Base-by-base conservation (phyloP, 1,140 invertebrate genomes). In the Macrocentrus cingulum region DNA sequence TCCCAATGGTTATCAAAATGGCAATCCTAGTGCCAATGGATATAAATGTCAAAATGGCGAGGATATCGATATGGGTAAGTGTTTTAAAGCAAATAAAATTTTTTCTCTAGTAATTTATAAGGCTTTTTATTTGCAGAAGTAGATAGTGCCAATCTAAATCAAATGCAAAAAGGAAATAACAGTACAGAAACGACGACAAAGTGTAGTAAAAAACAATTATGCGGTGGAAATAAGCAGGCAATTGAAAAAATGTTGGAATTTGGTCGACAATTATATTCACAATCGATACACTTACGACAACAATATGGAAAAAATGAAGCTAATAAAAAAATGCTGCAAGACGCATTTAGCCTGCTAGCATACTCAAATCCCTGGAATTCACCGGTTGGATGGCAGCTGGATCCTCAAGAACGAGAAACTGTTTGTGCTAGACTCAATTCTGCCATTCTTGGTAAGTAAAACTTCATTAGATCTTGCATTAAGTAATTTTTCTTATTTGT, bases 331-430 rank as follows among this genome's bases (percentile, higher is more conserved):
- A 95, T 97, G 89, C 81, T 98, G 32, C 82, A 97, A 88, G 92
- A 98, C 82, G 96, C 95, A 67, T 98, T 98, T 83, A 98, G 95
- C 84, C 85, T 99, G 68, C 82, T 99, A 68, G 96, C 97, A 9
- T 99, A 98, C 82, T 91, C 94, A 65, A 97, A 98, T 84, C 97
- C 97, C 6, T 98, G 94, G 94, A 88, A 87, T 68, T 97, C 94
- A 80, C 95, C 95, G 18, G 88, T 98, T 44, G 94, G 95, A 19
- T 95, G 92, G 89, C 94, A 98, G 75, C 82, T 98, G 63, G 90
- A 97, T 77, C 91, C 95, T 8, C 84, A 91, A 60, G 90, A 97
- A 72, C 85, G 96, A 69, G 96, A 98, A 83, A 88, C 90, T 41
- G 92, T 98, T 58, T 97, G 94, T 84, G 91, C 92, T 67, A 89